Evolutionary conservation across 2,888 invertebrate genomes (phyloP).

Genomic region (Drosophila yooni): DNA sequence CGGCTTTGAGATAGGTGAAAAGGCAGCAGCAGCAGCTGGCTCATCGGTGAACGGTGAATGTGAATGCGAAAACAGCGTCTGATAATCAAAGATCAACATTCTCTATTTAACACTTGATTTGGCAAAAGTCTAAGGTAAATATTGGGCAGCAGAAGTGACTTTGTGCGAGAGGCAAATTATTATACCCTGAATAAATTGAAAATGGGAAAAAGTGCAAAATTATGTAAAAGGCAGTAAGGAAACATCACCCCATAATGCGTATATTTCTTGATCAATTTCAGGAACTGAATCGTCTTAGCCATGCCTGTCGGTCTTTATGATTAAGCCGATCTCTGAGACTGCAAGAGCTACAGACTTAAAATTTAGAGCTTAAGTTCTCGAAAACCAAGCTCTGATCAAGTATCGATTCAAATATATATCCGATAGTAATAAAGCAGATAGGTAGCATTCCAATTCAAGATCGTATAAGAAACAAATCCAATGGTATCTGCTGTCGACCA

Average conservation of each 20-base stretch:
- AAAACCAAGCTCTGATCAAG: not conserved
- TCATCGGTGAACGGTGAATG: constrained; percentile 18
- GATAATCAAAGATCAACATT: constrained; percentile 54
- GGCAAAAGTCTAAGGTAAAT: not conserved
- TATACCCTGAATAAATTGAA: not conserved
- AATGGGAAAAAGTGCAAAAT: not conserved
- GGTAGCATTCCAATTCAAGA: not conserved
- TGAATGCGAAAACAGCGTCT: constrained; percentile 32
- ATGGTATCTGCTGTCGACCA: rapidly evolving
- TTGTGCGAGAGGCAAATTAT: not conserved
- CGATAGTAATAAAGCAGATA: not conserved
- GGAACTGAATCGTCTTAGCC: not conserved
- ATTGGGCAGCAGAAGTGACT: not conserved
- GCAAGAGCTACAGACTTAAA: rapidly evolving
- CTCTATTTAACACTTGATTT: constrained; percentile 1
- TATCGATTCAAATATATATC: not conserved
- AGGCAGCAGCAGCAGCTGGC: constrained; percentile 22
- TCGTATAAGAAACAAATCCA: not conserved
- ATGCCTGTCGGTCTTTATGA: not conserved
- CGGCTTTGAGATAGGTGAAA: constrained; percentile 45
- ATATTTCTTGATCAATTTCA: not conserved
- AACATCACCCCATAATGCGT: not conserved
- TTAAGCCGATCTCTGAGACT: too few relatives aligned
- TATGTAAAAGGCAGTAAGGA: not conserved
- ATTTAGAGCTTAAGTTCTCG: not conserved